Evolutionary conservation across 2,888 invertebrate genomes (phyloP).

Genomic region (Ceriagrion tenellum): DNA sequence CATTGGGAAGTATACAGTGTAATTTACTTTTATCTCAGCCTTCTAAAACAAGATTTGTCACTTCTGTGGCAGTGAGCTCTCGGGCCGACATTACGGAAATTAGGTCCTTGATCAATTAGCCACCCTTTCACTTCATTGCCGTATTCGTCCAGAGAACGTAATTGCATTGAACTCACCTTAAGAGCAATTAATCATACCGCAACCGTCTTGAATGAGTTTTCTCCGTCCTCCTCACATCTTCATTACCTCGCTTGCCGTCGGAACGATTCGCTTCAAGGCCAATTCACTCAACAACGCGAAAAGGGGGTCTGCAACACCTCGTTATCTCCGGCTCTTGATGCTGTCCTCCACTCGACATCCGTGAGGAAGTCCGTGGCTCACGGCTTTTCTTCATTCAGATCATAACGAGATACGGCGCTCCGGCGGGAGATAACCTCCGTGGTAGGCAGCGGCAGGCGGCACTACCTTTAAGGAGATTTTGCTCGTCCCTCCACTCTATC

Average conservation of each 20-base stretch:
- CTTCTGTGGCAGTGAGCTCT: not conserved
- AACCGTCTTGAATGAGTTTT: not conserved
- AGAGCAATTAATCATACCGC: not conserved
- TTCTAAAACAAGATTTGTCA: no score
- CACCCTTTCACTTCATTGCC: not conserved
- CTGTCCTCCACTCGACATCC: not conserved
- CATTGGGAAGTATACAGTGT: no score
- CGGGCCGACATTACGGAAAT: not conserved
- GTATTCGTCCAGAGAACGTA: not conserved
- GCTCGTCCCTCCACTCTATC: conserved; percentile 7
- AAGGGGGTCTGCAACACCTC: not conserved
- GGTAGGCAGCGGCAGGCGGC: not conserved
- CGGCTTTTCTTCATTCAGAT: conserved; percentile 4
- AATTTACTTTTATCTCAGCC: no score
- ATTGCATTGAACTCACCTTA: not conserved
- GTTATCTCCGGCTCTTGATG: not conserved
- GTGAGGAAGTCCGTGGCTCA: not conserved
- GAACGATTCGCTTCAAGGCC: conserved; percentile 3
- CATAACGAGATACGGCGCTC: conserved; percentile 34
- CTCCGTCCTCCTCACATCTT: not conserved
- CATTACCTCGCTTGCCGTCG: not conserved
- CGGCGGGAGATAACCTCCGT: not conserved
- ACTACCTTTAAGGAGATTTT: not conserved
- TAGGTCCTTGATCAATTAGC: not conserved
- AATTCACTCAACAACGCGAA: not conserved